These are phyloP conservation scores for Coryphaenoides rupestris DNA, from an alignment of 2,113 vertebrate genomes.

Conservation along the genomic window DNA sequence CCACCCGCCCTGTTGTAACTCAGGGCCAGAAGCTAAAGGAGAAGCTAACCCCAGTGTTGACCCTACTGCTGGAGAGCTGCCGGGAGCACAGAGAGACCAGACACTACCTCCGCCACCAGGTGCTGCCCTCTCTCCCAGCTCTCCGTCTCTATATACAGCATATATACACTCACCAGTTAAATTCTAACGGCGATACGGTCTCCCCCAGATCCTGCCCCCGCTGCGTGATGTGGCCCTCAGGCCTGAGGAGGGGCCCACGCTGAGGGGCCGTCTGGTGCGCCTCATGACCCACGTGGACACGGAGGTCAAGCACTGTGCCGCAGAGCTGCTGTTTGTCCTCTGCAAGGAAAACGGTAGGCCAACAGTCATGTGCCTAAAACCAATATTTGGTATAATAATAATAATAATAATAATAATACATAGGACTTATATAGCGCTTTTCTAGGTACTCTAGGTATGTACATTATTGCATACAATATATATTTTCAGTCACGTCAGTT, in stretches of 20 bases:
- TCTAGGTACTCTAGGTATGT: too few relatives aligned
- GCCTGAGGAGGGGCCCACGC: slow-evolving; percentile 67
- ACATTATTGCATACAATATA: too few relatives aligned
- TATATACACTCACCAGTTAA: not conserved
- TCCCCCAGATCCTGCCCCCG: slow-evolving; percentile 67
- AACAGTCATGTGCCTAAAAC: too few relatives aligned
- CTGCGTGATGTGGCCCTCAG: slow-evolving; percentile 64
- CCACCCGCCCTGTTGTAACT: not conserved
- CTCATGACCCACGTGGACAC: slow-evolving; percentile 81
- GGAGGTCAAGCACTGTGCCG: slow-evolving; percentile 77
- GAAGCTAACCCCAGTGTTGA: slow-evolving; percentile 75
- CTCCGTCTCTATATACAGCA: not conserved
- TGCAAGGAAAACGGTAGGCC: slow-evolving; percentile 79
- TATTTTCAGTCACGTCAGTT: too few relatives aligned
- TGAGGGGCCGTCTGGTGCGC: slow-evolving; percentile 73
- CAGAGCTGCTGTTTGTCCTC: slow-evolving; percentile 80
- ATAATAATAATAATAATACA: too few relatives aligned
- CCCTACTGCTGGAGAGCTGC: slow-evolving; percentile 78
- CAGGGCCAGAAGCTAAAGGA: slow-evolving; percentile 74
- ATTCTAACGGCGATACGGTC: not conserved
- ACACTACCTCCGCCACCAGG: slow-evolving; percentile 70
- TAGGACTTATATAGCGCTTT: too few relatives aligned
- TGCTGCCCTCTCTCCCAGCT: slow-evolving; percentile 10
- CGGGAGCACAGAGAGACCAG: slow-evolving; percentile 75
- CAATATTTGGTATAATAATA: too few relatives aligned